These are phyloP conservation scores for Trinectes maculatus DNA, from an alignment of 2,113 vertebrate species.

Conservation along the genomic window DNA sequence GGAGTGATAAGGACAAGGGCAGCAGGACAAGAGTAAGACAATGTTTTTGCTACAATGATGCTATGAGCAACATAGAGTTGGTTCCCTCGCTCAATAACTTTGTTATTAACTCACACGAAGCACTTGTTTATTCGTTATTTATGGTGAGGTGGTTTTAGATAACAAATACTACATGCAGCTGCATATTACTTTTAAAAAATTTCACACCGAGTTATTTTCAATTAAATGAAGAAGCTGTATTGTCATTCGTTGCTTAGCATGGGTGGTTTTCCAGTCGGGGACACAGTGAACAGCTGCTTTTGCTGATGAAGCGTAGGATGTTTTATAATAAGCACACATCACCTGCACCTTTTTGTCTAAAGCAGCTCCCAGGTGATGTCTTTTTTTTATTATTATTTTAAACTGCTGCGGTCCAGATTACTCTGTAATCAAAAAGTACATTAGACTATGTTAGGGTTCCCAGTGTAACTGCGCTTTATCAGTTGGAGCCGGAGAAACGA, in stretches of 20 bases:
- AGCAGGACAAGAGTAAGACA: constrained; percentile 36
- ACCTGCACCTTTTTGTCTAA: not conserved
- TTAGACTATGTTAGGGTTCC: too few relatives aligned
- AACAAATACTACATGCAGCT: too few relatives aligned
- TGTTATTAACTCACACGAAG: too few relatives aligned
- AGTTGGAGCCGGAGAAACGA: not conserved
- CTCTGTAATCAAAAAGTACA: not conserved
- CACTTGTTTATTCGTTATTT: too few relatives aligned
- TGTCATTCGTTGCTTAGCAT: too few relatives aligned
- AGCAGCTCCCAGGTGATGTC: not conserved
- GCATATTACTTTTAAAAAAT: too few relatives aligned
- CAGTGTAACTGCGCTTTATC: constrained; percentile 1
- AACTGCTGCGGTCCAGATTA: not conserved
- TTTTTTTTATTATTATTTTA: too few relatives aligned
- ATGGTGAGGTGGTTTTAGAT: too few relatives aligned
- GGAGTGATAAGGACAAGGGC: constrained; percentile 63
- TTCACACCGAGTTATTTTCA: too few relatives aligned
- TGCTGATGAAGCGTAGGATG: constrained; percentile 8
- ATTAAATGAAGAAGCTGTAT: too few relatives aligned
- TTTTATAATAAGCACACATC: constrained; percentile 18
- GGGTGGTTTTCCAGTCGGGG: constrained; percentile 17
- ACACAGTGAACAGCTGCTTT: constrained; percentile 11
- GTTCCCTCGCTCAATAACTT: too few relatives aligned
- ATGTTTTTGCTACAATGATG: constrained; percentile 51
- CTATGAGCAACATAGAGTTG: too few relatives aligned